phyloP scores from a whole-genome alignment of 2,888 invertebrate species.

The Creontiades dilutus region DNA sequence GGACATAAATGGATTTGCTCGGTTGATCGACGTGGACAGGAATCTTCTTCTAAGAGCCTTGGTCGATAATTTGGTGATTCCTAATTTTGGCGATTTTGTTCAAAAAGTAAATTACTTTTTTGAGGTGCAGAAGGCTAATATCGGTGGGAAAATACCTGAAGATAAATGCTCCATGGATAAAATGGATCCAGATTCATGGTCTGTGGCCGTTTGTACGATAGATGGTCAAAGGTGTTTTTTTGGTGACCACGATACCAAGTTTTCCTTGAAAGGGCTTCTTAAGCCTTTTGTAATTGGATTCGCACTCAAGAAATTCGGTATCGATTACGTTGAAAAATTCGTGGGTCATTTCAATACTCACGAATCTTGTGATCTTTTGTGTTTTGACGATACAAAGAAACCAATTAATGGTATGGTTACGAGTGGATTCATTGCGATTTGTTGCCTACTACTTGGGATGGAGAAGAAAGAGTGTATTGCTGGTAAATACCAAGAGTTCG shows the following conservation, averaged over 20 bases:
- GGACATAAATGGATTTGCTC: not conserved
- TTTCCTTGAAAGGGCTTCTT: slow-evolving; percentile 51
- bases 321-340: not conserved
- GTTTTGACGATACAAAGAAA: slow-evolving; percentile 5
- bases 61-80: slow-evolving; percentile 40
- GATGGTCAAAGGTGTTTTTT: slow-evolving; percentile 70
- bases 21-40: not conserved
- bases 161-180: not conserved
- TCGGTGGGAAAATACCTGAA: not conserved
- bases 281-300: slow-evolving; percentile 43
- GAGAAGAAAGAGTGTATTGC: slow-evolving; percentile 54
- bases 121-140: not conserved
- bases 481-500: slow-evolving; percentile 27
- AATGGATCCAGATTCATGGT: slow-evolving; percentile 52
- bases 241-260: slow-evolving; percentile 50
- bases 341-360: slow-evolving; percentile 38
- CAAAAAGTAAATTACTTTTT: not conserved
- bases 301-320: not conserved
- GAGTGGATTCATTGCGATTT: slow-evolving; percentile 38
- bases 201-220: slow-evolving; percentile 60
- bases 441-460: slow-evolving; percentile 38
- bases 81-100: slow-evolving; percentile 43
- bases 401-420: slow-evolving; percentile 48
- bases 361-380: slow-evolving; percentile 30
- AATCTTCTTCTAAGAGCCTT: slow-evolving; percentile 23